Evolutionary conservation across 2,797 vertebrate genomes (phyloP).

Genomic region (Xerus rutilus): DNA sequence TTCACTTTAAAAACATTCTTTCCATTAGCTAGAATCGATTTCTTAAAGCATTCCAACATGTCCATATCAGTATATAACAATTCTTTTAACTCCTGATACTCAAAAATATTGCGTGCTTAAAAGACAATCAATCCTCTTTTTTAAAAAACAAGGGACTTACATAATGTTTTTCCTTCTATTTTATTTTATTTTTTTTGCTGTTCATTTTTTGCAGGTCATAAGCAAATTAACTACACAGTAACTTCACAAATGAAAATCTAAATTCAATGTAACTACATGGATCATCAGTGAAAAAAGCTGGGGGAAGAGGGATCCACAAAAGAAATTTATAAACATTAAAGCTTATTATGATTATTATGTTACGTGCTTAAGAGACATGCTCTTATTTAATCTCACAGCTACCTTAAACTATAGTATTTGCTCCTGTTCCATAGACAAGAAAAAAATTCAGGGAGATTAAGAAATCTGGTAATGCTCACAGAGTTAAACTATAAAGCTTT

Average conservation of each 20-base stretch:
- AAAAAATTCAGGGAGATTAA: neutral
- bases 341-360: neutral
- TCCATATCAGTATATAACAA: conserved; percentile 73
- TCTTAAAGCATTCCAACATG: conserved; percentile 82
- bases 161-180: neutral
- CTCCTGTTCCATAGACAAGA: neutral
- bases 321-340: neutral
- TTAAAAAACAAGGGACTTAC: neutral
- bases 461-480: neutral
- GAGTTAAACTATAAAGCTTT: neutral
- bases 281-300: neutral
- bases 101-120: neutral
- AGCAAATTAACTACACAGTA: neutral
- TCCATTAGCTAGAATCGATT: conserved; percentile 86
- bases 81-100: conserved; percentile 80
- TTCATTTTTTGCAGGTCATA: neutral
- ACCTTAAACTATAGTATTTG: neutral
- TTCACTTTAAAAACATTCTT: conserved; percentile 84
- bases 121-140: conserved; percentile 8
- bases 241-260: conserved; percentile 23
- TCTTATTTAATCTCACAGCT: neutral
- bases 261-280: neutral
- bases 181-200: neutral
- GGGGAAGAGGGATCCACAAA: neutral
- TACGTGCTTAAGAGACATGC: neutral